Evolutionary conservation across 2,888 invertebrate species (phyloP), one percentile per base, ranked within the genome.

Genomic region (Caenorhabditis sp.): DNA sequence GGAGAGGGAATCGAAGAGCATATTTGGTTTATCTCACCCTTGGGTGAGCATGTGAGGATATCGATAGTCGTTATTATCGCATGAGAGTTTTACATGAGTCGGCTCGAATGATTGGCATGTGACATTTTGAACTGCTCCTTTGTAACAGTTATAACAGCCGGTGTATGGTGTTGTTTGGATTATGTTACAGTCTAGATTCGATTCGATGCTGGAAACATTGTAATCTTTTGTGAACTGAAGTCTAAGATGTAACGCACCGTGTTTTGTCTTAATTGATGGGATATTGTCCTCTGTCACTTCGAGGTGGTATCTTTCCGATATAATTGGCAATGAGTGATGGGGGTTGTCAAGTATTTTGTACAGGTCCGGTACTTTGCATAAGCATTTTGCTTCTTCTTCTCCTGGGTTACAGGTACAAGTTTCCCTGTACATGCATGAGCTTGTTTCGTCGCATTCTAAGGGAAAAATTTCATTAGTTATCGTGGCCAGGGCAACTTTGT

Each of bases 131-230:
- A 6, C 18, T 18, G 56, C 32, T 9, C 32, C 32, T 32, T 32
- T 32, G 32, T 32, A 32, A 32, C 32, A 32, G 32, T 32, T 61
- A 9, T 61, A 61, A 61, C 61, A 61, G 0, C 61, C 61, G 9
- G 8, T 24, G 11, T 24, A 61, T 0, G 61, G 44, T 0, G 61
- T 61, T 15, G n/a, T 26, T 15, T 26, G 22, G 9, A 2, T n/a
- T 1, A 61, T 24, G 9, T 8, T 47, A 15, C 61, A 61, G n/a
- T 44, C 61, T 5, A 24, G 40, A 6, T 40, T 44, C n/a, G 61
- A 61, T 44, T 26, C 44, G 0, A 24, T 26, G 0, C 15, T 44
- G 15, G 11, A 8, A 11, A 47, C 5, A 15, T 20, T 18, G n/a
- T 61, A 61, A 1, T n/a, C n/a, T 15, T 61, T 9, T 2, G 22